Base-by-base conservation (phyloP, 2,888 invertebrate species). In the Lasius platythorax region DNA sequence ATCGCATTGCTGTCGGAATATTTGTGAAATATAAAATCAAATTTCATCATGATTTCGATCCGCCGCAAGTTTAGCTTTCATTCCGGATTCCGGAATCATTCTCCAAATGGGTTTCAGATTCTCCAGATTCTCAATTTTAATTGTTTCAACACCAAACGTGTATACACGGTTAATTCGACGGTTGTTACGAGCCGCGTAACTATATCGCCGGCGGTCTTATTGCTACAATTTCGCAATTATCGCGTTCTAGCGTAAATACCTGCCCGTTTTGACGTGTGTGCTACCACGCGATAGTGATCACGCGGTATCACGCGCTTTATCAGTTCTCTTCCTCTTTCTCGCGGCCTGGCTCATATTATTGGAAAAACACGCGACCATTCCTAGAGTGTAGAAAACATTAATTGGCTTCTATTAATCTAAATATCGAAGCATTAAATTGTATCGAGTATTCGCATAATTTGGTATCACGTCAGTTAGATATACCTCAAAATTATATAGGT, bases 221-320 rank as follows among this genome's bases (percentile, higher is more conserved):
- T 58, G 37, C 43, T 53, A 53, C 78, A 46, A 74, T 75, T 61
- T 83, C 23, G 40, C 64, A 74, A 85, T 78, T 79, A 64, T 50
- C 56, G 58, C 56, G 56, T 73, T 72, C 70, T 63, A 75, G 43
- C 64, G 66, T 40, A 53, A 83, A 72, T 72, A 64, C 56, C 53
- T 74, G 33, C 75, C 75, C 18, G 74, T 81, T 81, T 81, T 70
- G 79, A 81, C 61, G 73, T 81, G 76, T 68, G 53, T 53, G 53
- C 40, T 68, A 78, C 70, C 68, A 43, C 30, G 78, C 70, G 70
- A 78, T 78, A 78, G 78, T 43, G 70, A 78, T 78, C 78, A 78
- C 70, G 70, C 70, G 78, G 23, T 78, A 76, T 66, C 76, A 76
- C 68, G 76, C 53, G 68, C 66, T 66, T 33, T 15, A 23, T 40